Percentiles rank a stretch among this genome's conserved stretches.
Evolutionary conservation across 2,113 vertebrate genomes (phyloP).

Genomic region (Bos indicus): DNA sequence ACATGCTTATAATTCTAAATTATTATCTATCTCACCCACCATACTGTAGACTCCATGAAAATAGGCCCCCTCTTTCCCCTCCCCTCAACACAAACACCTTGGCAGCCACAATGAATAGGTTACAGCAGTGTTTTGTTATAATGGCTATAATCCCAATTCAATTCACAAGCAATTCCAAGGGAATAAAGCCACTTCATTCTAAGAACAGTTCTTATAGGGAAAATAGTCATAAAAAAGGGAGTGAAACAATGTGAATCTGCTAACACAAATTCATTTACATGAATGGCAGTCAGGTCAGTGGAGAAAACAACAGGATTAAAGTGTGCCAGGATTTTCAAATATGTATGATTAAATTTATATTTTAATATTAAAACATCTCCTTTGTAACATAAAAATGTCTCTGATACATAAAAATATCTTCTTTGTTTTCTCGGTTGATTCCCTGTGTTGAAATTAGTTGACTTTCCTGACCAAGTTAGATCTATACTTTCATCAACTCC

Average conservation of each 20-base stretch:
- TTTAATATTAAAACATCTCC: not conserved
- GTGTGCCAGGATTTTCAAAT: not conserved
- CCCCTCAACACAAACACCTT: not conserved
- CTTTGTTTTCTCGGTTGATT: not conserved
- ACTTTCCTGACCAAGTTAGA: not conserved
- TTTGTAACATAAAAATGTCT: not conserved
- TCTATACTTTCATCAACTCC: not conserved
- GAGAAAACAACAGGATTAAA: not conserved
- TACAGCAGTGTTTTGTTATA: not conserved
- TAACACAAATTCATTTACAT: not conserved
- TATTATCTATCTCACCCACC: not conserved
- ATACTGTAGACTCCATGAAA: not conserved
- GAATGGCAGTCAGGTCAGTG: not conserved
- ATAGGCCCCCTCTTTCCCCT: not conserved
- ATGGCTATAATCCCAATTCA: not conserved
- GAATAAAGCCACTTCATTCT: not conserved
- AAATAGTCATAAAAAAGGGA: not conserved
- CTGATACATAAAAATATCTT: not conserved
- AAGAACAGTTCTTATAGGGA: not conserved
- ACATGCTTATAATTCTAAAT: not conserved
- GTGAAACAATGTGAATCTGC: slow-evolving; percentile 1
- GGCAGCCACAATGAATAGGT: not conserved
- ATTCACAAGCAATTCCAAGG: not conserved
- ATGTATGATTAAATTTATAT: not conserved
- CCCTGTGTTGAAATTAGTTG: not conserved